Conservation (phyloP, 2,113 vertebrate species). For the Pan paniscus region DNA sequence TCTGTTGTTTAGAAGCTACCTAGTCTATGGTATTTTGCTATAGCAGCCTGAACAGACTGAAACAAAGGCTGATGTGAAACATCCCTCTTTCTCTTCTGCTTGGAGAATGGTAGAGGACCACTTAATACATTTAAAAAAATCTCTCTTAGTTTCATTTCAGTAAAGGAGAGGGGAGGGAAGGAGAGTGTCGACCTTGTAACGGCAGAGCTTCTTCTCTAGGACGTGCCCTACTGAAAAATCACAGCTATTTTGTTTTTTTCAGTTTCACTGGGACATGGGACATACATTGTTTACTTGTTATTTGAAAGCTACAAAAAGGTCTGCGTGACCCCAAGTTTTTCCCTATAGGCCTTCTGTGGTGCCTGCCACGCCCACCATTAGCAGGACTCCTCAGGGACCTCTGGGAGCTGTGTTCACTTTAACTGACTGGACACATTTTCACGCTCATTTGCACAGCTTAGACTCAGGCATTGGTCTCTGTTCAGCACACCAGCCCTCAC, state of each 20-base stretch:
- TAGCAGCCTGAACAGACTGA: neutral
- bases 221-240: neutral
- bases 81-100: neutral
- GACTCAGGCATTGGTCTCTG: neutral
- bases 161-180: neutral
- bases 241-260: constrained; percentile 22
- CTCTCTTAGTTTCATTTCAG: neutral
- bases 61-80: neutral
- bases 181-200: fast-evolving
- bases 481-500: neutral
- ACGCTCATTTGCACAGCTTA: neutral
- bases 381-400: neutral
- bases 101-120: neutral
- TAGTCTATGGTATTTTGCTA: neutral
- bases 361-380: neutral
- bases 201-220: neutral
- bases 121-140: neutral
- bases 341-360: neutral
- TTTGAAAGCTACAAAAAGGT: constrained; percentile 49
- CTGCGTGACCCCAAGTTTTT: neutral
- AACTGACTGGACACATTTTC: neutral
- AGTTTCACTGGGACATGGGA: neutral
- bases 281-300: neutral
- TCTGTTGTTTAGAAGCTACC: neutral
- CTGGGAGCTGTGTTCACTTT: constrained; percentile 1